Conservation (phyloP, 53 echinoderm and acorn worm species). For the Apostichopus leukothele region DNA sequence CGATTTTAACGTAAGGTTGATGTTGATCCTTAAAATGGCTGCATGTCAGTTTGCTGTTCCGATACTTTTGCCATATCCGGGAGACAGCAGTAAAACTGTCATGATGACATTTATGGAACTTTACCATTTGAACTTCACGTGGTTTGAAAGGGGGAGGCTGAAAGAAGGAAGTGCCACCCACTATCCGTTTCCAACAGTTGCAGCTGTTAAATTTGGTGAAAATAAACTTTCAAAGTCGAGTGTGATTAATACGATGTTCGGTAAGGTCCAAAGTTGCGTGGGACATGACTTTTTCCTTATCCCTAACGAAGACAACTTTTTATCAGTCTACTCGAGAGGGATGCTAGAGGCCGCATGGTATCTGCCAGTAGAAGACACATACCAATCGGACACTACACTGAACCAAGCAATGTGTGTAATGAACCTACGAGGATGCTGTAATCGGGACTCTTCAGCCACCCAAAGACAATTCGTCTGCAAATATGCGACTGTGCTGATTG, state of each 20-base stretch:
- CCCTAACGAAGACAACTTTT: not conserved
- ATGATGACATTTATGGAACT: constrained; percentile 11
- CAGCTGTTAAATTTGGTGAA: not conserved
- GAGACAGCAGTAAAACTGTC: not conserved
- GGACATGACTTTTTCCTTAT: constrained; percentile 2
- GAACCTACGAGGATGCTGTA: not conserved
- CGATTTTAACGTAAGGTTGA: not conserved
- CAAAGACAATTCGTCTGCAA: not conserved
- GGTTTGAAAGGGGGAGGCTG: not conserved
- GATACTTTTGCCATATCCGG: not conserved
- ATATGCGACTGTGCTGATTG: not conserved
- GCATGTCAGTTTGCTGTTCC: not conserved
- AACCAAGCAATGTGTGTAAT: not conserved
- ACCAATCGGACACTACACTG: not conserved
- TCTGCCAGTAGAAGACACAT: not conserved
- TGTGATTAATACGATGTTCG: not conserved
- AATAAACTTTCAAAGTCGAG: not conserved
- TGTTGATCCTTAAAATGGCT: constrained; percentile 13
- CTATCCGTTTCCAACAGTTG: not conserved
- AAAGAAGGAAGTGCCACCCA: not conserved
- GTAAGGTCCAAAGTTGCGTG: not conserved
- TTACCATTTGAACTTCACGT: not conserved
- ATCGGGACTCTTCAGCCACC: not conserved
- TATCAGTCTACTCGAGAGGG: not conserved
- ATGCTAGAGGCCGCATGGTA: constrained; percentile 2